Conservation (phyloP, 1,140 invertebrate species). For the Neodiprion pinetum region DNA sequence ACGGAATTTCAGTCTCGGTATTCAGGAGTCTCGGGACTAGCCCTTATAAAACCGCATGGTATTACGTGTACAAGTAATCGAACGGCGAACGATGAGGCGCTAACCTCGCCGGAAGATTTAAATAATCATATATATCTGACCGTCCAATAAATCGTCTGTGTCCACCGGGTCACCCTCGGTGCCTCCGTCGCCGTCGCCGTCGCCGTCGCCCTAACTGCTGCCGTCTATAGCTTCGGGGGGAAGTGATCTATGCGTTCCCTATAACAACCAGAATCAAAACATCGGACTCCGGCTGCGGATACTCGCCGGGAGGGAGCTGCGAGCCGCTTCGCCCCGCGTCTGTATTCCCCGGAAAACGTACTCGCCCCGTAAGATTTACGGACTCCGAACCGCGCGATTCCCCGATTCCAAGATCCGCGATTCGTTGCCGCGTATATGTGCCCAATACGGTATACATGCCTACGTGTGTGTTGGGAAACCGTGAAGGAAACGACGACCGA, state of each 20-base stretch:
- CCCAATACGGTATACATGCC: no score
- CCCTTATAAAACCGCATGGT: constrained; percentile 25
- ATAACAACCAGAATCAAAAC: constrained; percentile 55
- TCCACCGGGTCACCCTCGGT: constrained; percentile 13
- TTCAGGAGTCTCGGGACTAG: background rate
- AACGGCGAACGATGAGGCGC: no score
- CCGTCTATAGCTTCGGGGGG: constrained; percentile 43
- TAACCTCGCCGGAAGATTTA: constrained; percentile 37
- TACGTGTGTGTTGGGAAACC: no score
- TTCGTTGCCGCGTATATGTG: no score
- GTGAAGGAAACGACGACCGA: no score
- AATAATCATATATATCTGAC: constrained; percentile 45
- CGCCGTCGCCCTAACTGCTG: constrained; percentile 43
- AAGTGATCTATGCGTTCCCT: constrained; percentile 54
- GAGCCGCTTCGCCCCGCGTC: background rate
- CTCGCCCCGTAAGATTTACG: background rate
- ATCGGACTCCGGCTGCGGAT: constrained; percentile 28
- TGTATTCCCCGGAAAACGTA: background rate
- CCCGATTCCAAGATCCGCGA: background rate
- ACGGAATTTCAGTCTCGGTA: background rate
- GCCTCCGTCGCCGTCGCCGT: constrained; percentile 32
- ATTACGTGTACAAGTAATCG: background rate
- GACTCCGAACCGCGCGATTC: background rate
- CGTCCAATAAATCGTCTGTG: constrained; percentile 34
- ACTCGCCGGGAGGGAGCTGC: constrained; percentile 31